Evolutionary conservation across 1,140 invertebrate genomes (phyloP).

Genomic region (Sinonovacula constricta): DNA sequence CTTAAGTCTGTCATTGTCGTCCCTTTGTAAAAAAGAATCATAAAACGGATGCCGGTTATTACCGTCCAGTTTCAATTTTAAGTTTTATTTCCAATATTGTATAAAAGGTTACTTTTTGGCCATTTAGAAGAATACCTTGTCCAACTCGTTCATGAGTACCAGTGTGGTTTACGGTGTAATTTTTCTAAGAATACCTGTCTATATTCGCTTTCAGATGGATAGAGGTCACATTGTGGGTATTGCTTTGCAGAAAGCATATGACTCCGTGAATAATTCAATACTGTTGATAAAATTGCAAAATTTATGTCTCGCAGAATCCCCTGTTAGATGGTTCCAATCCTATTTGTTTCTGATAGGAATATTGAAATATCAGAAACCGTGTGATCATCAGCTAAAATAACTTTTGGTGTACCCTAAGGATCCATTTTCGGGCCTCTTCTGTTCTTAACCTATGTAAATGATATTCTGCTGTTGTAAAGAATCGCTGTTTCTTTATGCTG

Average conservation of each 20-base stretch:
- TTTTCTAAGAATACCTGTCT: constrained; percentile 18
- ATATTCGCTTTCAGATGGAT: constrained; percentile 6
- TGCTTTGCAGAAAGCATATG: constrained; percentile 4
- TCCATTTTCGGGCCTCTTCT: too few relatives aligned
- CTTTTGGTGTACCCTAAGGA: neutral
- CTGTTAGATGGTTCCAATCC: too few relatives aligned
- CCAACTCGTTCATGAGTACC: neutral
- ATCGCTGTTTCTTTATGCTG: too few relatives aligned
- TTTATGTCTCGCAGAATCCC: too few relatives aligned
- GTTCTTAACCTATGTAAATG: too few relatives aligned
- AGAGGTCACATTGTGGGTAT: constrained; percentile 13
- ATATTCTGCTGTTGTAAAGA: too few relatives aligned
- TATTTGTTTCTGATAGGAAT: too few relatives aligned
- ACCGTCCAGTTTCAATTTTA: neutral
- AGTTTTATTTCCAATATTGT: neutral
- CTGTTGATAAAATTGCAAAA: neutral
- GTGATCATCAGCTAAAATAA: neutral
- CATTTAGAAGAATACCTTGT: neutral
- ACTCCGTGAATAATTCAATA: neutral
- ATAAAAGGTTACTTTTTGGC: neutral
- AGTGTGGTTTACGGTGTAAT: constrained; percentile 2
- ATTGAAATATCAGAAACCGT: constrained; percentile 5
- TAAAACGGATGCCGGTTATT: too few relatives aligned
- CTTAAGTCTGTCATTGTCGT: too few relatives aligned
- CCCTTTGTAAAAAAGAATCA: too few relatives aligned